Percentiles rank a stretch among this genome's conserved stretches.
phyloP scores from a whole-genome alignment of 1,140 invertebrate genomes.

The Cyphomyrmex costatus region DNA sequence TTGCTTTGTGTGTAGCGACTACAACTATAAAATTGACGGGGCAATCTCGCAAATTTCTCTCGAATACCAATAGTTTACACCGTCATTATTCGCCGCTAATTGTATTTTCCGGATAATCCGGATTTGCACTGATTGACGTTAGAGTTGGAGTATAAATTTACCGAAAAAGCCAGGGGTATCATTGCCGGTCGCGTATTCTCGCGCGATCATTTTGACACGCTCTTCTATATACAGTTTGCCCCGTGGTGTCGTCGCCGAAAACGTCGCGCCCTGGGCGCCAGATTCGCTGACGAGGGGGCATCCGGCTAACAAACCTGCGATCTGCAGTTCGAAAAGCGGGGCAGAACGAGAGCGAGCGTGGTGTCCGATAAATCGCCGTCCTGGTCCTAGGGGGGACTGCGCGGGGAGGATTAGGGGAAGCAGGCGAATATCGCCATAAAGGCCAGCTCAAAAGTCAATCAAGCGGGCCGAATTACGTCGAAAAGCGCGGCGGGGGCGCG shows the following conservation, averaged over 20 bases:
- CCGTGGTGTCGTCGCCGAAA: slow-evolving; percentile 69
- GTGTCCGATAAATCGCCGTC: slow-evolving; percentile 70
- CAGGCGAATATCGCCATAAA: slow-evolving; percentile 76
- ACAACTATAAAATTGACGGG: slow-evolving; percentile 46
- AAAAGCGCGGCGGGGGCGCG: slow-evolving; percentile 69
- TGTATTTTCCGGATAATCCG: slow-evolving; percentile 63
- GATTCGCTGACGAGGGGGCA: slow-evolving; percentile 59
- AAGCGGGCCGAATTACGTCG: slow-evolving; percentile 78
- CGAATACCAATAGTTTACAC: slow-evolving; percentile 55
- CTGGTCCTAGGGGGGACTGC: slow-evolving; percentile 17
- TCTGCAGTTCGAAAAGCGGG: slow-evolving; percentile 66
- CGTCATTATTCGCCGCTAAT: slow-evolving; percentile 61
- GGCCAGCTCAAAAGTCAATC: slow-evolving; percentile 79
- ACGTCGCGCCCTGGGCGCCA: slow-evolving; percentile 59
- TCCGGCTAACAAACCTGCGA: slow-evolving; percentile 29
- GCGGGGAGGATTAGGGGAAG: slow-evolving; percentile 40
- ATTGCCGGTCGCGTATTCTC: slow-evolving; percentile 42
- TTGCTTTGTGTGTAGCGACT: not conserved
- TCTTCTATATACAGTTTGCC: slow-evolving; percentile 41
- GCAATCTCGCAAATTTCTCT: slow-evolving; percentile 48
- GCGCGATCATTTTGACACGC: slow-evolving; percentile 61
- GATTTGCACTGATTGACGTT: slow-evolving; percentile 62
- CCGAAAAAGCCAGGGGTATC: slow-evolving; percentile 64
- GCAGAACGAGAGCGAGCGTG: slow-evolving; percentile 63
- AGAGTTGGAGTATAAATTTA: slow-evolving; percentile 61